A percentile compares a stretch with the other conserved stretches of the same genome.
phyloP scores from a whole-genome alignment of 2,113 vertebrate genomes.

The Sylvietta virens region DNA sequence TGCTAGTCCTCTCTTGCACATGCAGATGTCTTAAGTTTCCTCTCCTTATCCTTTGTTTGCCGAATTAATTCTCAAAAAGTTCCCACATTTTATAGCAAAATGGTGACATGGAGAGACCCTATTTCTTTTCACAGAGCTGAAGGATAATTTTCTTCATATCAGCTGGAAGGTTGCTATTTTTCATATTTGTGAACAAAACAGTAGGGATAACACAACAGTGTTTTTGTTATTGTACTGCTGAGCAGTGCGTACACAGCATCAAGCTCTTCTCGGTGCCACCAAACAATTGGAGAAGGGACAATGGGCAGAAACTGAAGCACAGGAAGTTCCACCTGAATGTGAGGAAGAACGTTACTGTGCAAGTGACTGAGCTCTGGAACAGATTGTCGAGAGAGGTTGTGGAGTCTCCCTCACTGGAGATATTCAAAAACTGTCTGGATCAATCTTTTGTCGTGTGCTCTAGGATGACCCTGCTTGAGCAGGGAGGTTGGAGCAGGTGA shows the following conservation, averaged over 20 bases:
- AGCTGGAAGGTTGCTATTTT: background rate
- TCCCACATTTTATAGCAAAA: background rate
- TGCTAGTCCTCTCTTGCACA: background rate
- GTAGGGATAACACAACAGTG: background rate
- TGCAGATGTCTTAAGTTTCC: background rate
- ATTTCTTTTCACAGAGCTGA: background rate
- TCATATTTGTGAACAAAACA: background rate
- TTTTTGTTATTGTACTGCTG: background rate
- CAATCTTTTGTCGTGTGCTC: background rate
- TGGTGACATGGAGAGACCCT: background rate
- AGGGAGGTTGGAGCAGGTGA: background rate
- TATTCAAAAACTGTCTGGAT: background rate
- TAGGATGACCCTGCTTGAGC: background rate
- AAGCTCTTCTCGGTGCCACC: background rate
- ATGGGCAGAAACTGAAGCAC: background rate
- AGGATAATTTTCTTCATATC: background rate
- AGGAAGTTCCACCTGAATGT: background rate
- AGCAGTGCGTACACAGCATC: background rate
- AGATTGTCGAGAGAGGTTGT: background rate
- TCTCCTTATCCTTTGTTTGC: background rate
- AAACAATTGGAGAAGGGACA: background rate
- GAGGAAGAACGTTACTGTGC: background rate
- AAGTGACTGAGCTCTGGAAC: fast-evolving
- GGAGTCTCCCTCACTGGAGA: background rate
- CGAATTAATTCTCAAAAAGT: background rate